Evolutionary conservation across 2,113 vertebrate genomes (phyloP), one percentile per base, ranked within the genome.

Genomic region (Onychorhynchus coronatus): DNA sequence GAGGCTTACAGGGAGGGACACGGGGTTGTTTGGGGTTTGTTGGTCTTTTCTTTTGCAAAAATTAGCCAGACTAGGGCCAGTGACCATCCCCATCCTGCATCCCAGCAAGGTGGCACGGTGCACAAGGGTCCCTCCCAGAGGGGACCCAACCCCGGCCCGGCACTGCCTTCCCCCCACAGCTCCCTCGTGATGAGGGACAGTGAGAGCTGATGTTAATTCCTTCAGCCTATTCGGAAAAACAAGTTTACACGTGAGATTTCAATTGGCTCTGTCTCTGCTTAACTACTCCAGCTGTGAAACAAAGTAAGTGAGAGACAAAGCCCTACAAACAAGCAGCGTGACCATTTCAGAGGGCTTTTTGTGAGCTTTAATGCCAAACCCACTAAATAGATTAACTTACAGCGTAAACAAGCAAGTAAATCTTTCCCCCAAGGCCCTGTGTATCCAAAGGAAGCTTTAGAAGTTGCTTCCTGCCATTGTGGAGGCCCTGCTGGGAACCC

Each of bases 381-480:
- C 73, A 96, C 95, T 96, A 96, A 97, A 96, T 37, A 97, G 96
- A 96, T 96, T 96, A 96, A 94, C 92, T 96, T 89, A 82, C 85
- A 91, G 95, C 91, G 94, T 79, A 96, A 96, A 96, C 95, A 96
- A 96, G 95, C 92, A 82, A 96, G 95, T 94, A 95, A 96, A 96
- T 96, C 85, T 95, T 92, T 94, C 85, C 92, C 83, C 92, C 73
- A 93, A 93, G 88, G 96, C 80, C 88, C 86, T 58, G 41, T 61
- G 83, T 53, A 72, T 86, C 95, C 88, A 97, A 96, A 95, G 65
- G 85, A 94, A 94, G 88, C 93, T 96, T 92, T 89, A 86, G 68
- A 96, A 96, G 96, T 91, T 93, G 93, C 80, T 97, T 96, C 96
- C 96, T 96, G 92, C 93, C 91, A 96, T 96, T 97, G 95, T 96